Conservation (phyloP, 2,888 invertebrate genomes). For the Stomorhina lunata region DNA sequence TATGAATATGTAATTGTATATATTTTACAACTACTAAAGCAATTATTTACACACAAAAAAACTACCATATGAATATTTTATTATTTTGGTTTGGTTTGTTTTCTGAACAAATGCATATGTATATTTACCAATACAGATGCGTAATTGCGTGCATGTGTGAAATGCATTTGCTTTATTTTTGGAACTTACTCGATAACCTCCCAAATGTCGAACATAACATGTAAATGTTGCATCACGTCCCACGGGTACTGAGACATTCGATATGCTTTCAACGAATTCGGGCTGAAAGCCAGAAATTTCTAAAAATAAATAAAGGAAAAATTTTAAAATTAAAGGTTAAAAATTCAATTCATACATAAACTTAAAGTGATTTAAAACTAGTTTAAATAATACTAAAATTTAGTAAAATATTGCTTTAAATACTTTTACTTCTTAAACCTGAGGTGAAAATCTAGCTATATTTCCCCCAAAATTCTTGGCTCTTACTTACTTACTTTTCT, state of each 20-base stretch:
- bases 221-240: slow-evolving; percentile 93
- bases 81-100: background rate
- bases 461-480: too few species aligned
- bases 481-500: too few species aligned
- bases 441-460: too few species aligned
- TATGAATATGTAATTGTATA: slow-evolving; percentile 8
- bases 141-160: background rate
- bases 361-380: too few species aligned
- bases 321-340: background rate
- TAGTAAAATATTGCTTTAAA: too few species aligned
- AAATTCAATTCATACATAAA: too few species aligned
- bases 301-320: slow-evolving; percentile 72
- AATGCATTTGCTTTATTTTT: slow-evolving; percentile 4
- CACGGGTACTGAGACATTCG: slow-evolving; percentile 90
- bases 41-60: slow-evolving; percentile 55
- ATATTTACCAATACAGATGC: background rate
- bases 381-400: too few species aligned
- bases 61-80: slow-evolving; percentile 48
- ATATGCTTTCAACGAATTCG: slow-evolving; percentile 90
- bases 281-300: slow-evolving; percentile 88
- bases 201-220: slow-evolving; percentile 92
- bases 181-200: slow-evolving; percentile 91
- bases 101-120: background rate
- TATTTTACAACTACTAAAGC: slow-evolving; percentile 43
- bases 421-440: too few species aligned